These are phyloP conservation scores for Anguilla obscura DNA, from an alignment of 2,797 vertebrate genomes.

Conservation along the genomic window DNA sequence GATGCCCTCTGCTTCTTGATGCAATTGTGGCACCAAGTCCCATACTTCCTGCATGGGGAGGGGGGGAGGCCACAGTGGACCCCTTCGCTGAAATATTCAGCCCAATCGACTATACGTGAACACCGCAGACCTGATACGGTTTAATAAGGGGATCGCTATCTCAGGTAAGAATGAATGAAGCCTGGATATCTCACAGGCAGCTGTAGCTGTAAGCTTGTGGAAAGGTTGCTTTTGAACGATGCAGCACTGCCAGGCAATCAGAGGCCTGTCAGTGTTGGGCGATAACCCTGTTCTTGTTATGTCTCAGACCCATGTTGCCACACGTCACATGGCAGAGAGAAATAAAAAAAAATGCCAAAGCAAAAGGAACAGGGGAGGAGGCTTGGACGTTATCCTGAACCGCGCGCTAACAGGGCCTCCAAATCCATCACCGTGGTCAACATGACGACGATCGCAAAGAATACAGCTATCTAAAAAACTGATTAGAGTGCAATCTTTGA, in stretches of 20 bases:
- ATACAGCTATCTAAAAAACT: neutral
- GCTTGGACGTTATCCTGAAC: neutral
- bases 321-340: neutral
- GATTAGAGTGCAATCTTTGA: neutral
- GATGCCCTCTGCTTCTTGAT: neutral
- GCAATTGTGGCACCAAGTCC: neutral
- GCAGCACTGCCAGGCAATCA: neutral
- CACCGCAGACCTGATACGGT: neutral
- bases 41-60: neutral
- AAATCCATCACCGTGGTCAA: neutral
- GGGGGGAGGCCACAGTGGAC: neutral
- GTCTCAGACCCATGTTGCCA: neutral
- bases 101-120: neutral
- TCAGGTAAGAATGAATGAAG: neutral
- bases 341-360: neutral
- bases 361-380: neutral
- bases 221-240: neutral
- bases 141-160: conserved; percentile 21
- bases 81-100: neutral
- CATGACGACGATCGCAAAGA: neutral
- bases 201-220: neutral
- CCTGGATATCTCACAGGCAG: neutral
- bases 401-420: neutral
- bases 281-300: conserved; percentile 10
- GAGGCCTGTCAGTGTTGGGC: neutral